A percentile compares a stretch with the other conserved stretches of the same genome.
phyloP scores from a whole-genome alignment of 2,888 invertebrate genomes.

The Aradus depressus region DNA sequence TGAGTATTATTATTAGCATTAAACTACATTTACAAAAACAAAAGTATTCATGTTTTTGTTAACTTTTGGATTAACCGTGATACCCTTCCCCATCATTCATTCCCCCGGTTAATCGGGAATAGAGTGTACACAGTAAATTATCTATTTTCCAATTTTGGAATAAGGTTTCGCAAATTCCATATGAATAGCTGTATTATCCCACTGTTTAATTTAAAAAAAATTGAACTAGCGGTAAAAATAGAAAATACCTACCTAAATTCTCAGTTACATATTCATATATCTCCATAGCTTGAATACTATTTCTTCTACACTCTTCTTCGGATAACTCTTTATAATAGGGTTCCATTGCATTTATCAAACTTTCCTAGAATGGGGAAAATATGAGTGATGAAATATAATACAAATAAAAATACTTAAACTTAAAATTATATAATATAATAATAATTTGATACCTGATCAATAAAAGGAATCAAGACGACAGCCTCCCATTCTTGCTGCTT shows the following conservation, averaged over 20 bases:
- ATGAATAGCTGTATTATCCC: too few species aligned
- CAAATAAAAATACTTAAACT: background rate
- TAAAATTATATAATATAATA: slow-evolving; percentile 3
- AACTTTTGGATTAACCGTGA: too few species aligned
- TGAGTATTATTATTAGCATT: too few species aligned
- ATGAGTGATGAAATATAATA: slow-evolving; percentile 9
- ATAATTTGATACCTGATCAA: slow-evolving; percentile 53
- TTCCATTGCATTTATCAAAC: slow-evolving; percentile 64
- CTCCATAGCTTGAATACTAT: slow-evolving; percentile 77
- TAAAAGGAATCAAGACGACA: slow-evolving; percentile 85
- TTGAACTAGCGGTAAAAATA: slow-evolving; percentile 33
- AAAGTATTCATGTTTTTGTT: too few species aligned
- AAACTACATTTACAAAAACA: too few species aligned
- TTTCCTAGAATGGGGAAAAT: slow-evolving; percentile 43
- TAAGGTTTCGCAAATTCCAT: too few species aligned
- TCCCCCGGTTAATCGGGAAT: too few species aligned
- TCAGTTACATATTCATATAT: slow-evolving; percentile 56
- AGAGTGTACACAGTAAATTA: too few species aligned
- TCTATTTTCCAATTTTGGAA: too few species aligned
- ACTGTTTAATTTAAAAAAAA: background rate
- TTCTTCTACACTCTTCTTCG: slow-evolving; percentile 58
- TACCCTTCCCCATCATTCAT: too few species aligned
- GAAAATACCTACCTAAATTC: slow-evolving; percentile 43
- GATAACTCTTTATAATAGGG: slow-evolving; percentile 53
- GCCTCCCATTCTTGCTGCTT: slow-evolving; percentile 96